phyloP scores from a whole-genome alignment of 1,140 invertebrate genomes.

The Danaus plexippus region DNA sequence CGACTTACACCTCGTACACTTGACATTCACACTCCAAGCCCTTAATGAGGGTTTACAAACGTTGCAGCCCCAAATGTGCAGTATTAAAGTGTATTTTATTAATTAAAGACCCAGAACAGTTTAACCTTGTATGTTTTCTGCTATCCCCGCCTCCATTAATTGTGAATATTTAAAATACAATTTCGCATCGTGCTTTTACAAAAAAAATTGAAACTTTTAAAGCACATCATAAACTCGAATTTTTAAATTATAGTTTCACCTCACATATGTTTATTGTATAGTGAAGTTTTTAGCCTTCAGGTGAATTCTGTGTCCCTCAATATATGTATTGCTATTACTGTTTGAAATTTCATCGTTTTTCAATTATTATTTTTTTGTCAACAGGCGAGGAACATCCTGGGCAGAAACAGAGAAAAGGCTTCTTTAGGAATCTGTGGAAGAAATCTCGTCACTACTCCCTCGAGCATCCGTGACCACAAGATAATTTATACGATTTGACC shows the following conservation, averaged over 20 bases:
- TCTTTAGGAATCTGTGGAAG: constrained; percentile 89
- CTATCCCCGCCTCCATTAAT: constrained; percentile 1
- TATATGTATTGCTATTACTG: too few species aligned
- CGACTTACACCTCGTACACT: constrained; percentile 40
- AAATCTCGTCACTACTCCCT: constrained; percentile 85
- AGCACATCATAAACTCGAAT: too few species aligned
- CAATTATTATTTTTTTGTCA: constrained; percentile 44
- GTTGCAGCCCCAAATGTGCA: constrained; percentile 12
- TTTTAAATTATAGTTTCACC: too few species aligned
- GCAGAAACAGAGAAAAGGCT: constrained; percentile 84
- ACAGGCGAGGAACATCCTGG: constrained; percentile 77
- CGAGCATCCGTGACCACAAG: constrained; percentile 75
- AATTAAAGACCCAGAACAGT: background rate
- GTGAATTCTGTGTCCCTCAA: too few species aligned
- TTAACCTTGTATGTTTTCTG: constrained; percentile 8
- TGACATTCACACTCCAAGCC: constrained; percentile 46
- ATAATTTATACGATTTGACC: constrained; percentile 21
- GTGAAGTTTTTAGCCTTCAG: too few species aligned
- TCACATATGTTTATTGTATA: too few species aligned
- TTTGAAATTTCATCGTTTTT: background rate
- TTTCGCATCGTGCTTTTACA: too few species aligned
- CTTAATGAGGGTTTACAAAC: constrained; percentile 31
- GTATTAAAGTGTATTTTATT: constrained; percentile 1
- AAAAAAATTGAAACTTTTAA: too few species aligned
- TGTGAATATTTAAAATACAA: constrained; percentile 1